Base-by-base conservation (phyloP, 2,888 invertebrate genomes). In the Drosophila kambysellisi region DNA sequence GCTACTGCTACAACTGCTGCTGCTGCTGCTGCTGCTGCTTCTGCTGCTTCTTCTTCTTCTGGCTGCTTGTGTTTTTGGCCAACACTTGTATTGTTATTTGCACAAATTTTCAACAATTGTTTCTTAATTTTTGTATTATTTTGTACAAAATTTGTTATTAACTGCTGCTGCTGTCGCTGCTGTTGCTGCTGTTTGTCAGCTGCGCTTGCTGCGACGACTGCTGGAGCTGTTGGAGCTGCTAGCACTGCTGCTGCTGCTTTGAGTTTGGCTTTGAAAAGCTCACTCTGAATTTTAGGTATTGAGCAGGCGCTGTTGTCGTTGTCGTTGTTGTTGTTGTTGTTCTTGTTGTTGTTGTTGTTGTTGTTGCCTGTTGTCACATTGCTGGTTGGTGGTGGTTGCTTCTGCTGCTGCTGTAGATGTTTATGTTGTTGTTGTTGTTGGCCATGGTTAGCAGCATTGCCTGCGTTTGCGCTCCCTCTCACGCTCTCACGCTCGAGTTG, bases 221-320 rank as follows among this genome's bases (percentile, higher is more conserved):
- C 66, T 76, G 76, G 59, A 59, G 68, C 74, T 78, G 53, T 63
- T 75, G 77, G 61, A 76, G 73, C 62, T 78, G 70, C 54, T 70
- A 59, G 41, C 39, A 65, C 43, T 71, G 48, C 61, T 68, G 68
- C 56, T 73, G 70, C 57, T 70, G 58, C 65, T 57, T 69, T 79
- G 76, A 77, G 84, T 87, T 84, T 84, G 89, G 89, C 89, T 89
- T 87, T 76, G 79, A 75, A 83, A 89, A 87, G 84, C 84, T 91
- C 76, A 78, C 77, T 79, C 77, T 62, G 79, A 89, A 85, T 79
- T 89, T 70, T 89, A 72, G 82, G 83, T 88, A 75, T 88, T 83
- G 67, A 74, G 74, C 75, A 81, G 80, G 77, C 89, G 87, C 86
- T 74, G 65, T 62, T 68, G 54, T 50, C 61, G 46, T 32, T 58